Evolutionary conservation across 2,888 invertebrate species (phyloP), one percentile per base, ranked within the genome.

Genomic region (Rhingia campestris): DNA sequence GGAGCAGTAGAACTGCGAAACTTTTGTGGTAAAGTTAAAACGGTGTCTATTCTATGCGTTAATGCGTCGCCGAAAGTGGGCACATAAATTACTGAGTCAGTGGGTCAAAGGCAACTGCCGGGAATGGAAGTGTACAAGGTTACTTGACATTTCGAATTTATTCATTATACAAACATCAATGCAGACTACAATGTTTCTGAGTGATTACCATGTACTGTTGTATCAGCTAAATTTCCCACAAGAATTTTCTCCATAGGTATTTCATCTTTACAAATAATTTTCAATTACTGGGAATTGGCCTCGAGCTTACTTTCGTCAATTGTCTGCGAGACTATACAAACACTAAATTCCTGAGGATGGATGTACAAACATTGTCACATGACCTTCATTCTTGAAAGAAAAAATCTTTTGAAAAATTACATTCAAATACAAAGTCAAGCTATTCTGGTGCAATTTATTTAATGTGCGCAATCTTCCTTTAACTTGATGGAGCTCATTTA

Each of bases 401-500:
- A 41, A 66, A 22, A 73, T 54, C 64, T 74, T 47, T 39, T 53
- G 59, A 41, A 54, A 70, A 7, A 10, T 4, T 7, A n/a, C 6
- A 67, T 73, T 80, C 53, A 67, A 73, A 73, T 58, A 22, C 43
- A 72, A 35, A 53, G 32, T 6, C 30, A 30, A 30, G 6, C 51
- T 37, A 59, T 53, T 45, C 56, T 54, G 76, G 59, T 66, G 76
- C 81, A 70, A 81, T 81, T 70, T 81, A 81, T 76, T 81, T 81
- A 76, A 81, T 76, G 81, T 41, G 76, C 64, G 70, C 75, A 64
- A 66, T 76, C 64, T 76, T 76, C 69, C 76, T 70, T 70, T 69
- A 76, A 70, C 54, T 81, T 81, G 76, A 81, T 81, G 66, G 76
- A 81, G 70, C 76, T 81, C 70, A 66, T 81, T 81, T 81, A 75